Conservation (phyloP, 37 sponge, comb jelly and placozoan species). For the Corticium candelabrum region DNA sequence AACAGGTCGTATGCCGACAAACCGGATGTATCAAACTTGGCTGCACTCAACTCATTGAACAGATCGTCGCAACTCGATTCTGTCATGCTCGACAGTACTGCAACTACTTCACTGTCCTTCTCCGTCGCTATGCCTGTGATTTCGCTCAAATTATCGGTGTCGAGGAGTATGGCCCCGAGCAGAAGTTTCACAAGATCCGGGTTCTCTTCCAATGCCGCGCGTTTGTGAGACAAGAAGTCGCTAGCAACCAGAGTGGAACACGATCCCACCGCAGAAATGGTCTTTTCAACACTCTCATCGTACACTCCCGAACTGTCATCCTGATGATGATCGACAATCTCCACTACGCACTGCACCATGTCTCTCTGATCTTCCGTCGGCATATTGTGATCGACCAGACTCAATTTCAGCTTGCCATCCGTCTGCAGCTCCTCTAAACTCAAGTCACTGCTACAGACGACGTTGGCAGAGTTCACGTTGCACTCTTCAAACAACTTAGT, state of each 20-base stretch:
- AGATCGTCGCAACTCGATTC: neutral
- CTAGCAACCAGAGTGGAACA: neutral
- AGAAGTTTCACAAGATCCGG: conserved; percentile 25
- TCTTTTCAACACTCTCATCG: neutral
- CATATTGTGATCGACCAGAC: conserved; percentile 53
- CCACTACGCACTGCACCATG: conserved; percentile 17
- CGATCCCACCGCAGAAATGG: conserved; percentile 30
- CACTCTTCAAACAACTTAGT: neutral
- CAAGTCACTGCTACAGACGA: neutral
- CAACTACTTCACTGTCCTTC: conserved; percentile 27
- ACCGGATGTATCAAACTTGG: neutral
- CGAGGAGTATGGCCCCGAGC: conserved; percentile 50
- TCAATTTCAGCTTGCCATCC: conserved; percentile 5
- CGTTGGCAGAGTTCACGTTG: neutral
- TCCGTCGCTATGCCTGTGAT: conserved; percentile 22
- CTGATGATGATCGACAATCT: conserved; percentile 52
- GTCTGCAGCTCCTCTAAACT: neutral
- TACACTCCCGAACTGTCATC: neutral
- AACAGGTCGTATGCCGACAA: conserved; percentile 26
- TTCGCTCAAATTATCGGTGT: conserved; percentile 41
- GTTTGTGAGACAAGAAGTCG: neutral
- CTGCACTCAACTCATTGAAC: neutral
- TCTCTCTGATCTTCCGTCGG: neutral
- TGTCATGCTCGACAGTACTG: neutral
- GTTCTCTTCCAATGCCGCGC: conserved; percentile 7